Evolutionary conservation across 2,113 vertebrate species (phyloP).

Genomic region (Thunnus maccoyii): DNA sequence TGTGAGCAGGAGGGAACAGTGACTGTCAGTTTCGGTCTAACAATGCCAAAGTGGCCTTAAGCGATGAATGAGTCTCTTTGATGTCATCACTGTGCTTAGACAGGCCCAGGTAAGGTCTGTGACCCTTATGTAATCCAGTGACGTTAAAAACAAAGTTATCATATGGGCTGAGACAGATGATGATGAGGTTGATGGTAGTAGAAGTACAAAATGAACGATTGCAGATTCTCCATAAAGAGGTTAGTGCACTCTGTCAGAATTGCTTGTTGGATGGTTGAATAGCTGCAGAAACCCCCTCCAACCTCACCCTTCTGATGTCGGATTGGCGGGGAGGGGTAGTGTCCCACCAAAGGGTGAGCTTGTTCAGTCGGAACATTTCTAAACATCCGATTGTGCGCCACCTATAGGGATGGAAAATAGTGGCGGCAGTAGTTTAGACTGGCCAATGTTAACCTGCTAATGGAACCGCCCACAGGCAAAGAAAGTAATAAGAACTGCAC

Average conservation of each 20-base stretch:
- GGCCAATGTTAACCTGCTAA: neutral
- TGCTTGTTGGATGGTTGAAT: too few relatives aligned
- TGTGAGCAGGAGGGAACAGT: slow-evolving; percentile 4
- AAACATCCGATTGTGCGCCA: neutral
- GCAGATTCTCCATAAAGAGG: too few relatives aligned
- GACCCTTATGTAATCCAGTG: neutral
- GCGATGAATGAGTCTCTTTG: slow-evolving; percentile 40
- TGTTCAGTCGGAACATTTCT: neutral
- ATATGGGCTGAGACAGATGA: neutral
- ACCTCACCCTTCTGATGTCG: too few relatives aligned
- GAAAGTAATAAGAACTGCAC: neutral
- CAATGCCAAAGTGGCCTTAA: slow-evolving; percentile 16
- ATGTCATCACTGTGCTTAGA: slow-evolving; percentile 24
- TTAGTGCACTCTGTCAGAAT: too few relatives aligned
- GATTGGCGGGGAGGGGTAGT: neutral
- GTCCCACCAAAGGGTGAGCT: neutral
- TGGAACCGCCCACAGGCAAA: neutral
- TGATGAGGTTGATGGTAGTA: neutral
- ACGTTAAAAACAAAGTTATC: neutral
- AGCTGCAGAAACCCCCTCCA: too few relatives aligned
- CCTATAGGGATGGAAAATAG: neutral
- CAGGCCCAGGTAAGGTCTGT: slow-evolving; percentile 4
- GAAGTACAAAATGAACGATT: neutral
- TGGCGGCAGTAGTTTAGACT: neutral
- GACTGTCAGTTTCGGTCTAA: slow-evolving; percentile 16